Evolutionary conservation across 2,888 invertebrate genomes (phyloP), one percentile per base, ranked within the genome.

Genomic region (Drosophila seclusa): DNA sequence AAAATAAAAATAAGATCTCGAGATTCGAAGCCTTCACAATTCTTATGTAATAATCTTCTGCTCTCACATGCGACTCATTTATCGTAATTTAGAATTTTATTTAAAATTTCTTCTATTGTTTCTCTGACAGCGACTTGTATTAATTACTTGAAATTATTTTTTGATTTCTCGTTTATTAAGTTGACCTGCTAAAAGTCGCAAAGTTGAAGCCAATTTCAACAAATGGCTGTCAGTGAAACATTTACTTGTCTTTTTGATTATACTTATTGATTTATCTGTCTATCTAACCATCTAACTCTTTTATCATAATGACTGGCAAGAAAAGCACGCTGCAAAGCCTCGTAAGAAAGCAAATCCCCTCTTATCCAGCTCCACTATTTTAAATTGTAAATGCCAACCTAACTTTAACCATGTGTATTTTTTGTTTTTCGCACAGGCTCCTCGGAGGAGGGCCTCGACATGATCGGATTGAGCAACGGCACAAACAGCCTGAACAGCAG

Each of bases 391-490:
- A 24, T 45, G 21, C 16, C 16, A 45, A 45, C 8, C 2, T 16
- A 45, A 8, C 1, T 24, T 45, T 24, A 45, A 24, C 13, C 10
- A 29, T 16, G 21, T 16, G n/a, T 16, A 13, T 24, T n/a, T 10
- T 18, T 62, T 6, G n/a, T 34, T 18, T 32, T 32, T 8, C 18
- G 7, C 36, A 11, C 89, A 95, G 96, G 95, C 91, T 96, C 96
- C 52, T 95, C 95, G n/a, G 96, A 96, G 91, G 96, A 96, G 92
- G 94, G 96, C 66, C 94, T 95, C 64, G 95, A 95, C 87, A 94
- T 95, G 82, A 93, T 94, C 71, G 95, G 95, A 31, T 93, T 94
- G 74, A 94, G 94, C 73, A 92, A 93, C 92, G 91, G 92, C 89
- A 90, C 88, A 75, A 87, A 77, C 83, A 86, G 90, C 61, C 55